Evolutionary conservation across 2,113 vertebrate genomes (phyloP), one percentile per base, ranked within the genome.

Genomic region (Paracyprichromis sp.): DNA sequence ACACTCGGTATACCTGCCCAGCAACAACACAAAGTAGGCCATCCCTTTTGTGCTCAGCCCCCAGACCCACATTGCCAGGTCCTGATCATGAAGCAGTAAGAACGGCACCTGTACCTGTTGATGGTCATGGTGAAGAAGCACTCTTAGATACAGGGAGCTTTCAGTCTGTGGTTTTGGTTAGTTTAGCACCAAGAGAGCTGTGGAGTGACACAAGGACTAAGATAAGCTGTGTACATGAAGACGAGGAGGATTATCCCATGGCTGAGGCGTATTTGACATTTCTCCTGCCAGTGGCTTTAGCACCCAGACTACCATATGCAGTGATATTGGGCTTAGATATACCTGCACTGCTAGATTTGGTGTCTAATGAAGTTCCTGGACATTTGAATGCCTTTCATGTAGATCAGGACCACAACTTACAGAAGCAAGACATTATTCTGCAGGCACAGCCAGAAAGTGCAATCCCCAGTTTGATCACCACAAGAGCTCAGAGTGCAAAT

Each of bases 191-290:
- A 19, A 50, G 47, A 50, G 47, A 50, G 17, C 2, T 50, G 9
- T 19, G 16, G 47, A 19, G 47, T 50, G 47, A 50, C 17, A 50
- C 47, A 19, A 50, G 47, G 16, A 9, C 16, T 19, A 50, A 50
- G 5, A 50, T 50, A 50, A 50, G 26, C 26, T 24, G 53, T 4
- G 21, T 24, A 7, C 11, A 56, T 56, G 53, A 1, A 2, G 53
- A 13, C 0, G 47, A 50, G 47, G 4, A 54, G 10, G n/a, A 56
- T 24, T 56, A 7, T 13, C 52, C 0, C 19, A 0, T 10, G 52
- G n/a, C 52, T 54, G 53, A 54, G n/a, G 53, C 1, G 5, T 24
- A 6, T 14, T 14, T 45, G 43, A 45, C 29, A 19, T 52, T 54
- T 54, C 0, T 0, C 53, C 2, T 54, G n/a, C 52, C 52, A 54